Base-by-base conservation (phyloP, 92 coral and sea anemone genomes). In the Bergia sp. region DNA sequence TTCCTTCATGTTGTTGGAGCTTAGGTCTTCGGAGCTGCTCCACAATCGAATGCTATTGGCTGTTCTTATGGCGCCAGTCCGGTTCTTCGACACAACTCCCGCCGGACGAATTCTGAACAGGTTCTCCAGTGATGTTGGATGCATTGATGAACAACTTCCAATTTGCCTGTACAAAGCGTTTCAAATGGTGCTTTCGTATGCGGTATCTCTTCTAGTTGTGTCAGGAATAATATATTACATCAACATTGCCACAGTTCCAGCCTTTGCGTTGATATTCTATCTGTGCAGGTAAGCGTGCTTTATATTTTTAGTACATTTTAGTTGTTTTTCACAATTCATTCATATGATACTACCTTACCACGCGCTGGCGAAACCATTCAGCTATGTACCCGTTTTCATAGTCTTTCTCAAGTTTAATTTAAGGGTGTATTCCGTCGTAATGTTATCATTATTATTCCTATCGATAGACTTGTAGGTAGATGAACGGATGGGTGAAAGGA, bases 11-110 rank as follows among this genome's bases (percentile, higher is more conserved):
- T 13, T 47, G 50, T 7, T 38, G 13, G 78, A 36, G 69, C 72
- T 85, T 5, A 42, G 74, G n/a, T 69, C 76, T 73, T 85, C 88
- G 49, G 74, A 86, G 57, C 89, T 79, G 2, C 81, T 86, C 37
- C 89, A 86, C 55, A 80, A 86, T 64, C 74, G 79, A n/a, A 86
- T 74, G 89, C 72, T 86, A 1, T 40, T 7, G 7, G 72, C 89
- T 16, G 66, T 86, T 21, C 82, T 86, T 3, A 37, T 29, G 67
- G 89, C 89, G 64, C 82, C 82, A 65, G n/a, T 82, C 53, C 5
- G 37, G 76, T 82, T 82, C 76, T 82, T 82, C 40, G 87, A 82
- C 74, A 55, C 87, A 58, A 82, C 44, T 64, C 87, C 87, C 9
- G 57, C 36, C 2, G 87, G 87, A 55, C 23, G 77, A 37, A 82